A percentile compares a stretch with the other conserved stretches of the same genome.
Conservation (phyloP, 2,797 vertebrate species). For the Sandelia bainsii region DNA sequence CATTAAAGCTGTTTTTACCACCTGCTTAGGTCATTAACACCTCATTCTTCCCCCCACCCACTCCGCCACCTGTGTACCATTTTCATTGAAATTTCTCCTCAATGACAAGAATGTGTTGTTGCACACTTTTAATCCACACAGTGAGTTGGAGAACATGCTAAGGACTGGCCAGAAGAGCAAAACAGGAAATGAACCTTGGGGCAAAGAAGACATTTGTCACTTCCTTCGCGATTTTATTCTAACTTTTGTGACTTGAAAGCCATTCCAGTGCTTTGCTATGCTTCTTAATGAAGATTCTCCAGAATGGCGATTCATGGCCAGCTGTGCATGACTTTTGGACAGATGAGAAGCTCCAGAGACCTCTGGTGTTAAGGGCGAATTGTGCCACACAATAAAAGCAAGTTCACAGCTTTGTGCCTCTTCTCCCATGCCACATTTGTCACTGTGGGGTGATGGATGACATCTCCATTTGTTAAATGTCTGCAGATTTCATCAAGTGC, state of each 20-base stretch:
- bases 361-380: constrained; percentile 40
- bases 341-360: constrained; percentile 34
- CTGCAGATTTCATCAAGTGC: constrained; percentile 58
- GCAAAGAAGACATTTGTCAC: background rate
- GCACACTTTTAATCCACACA: constrained; percentile 1
- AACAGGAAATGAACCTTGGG: constrained; percentile 2
- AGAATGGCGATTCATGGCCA: constrained; percentile 20
- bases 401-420: constrained; percentile 19
- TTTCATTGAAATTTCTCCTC: constrained; percentile 42
- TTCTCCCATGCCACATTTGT: constrained; percentile 10
- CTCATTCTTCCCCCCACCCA: constrained; percentile 31
- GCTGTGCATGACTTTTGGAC: constrained; percentile 46
- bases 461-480: constrained; percentile 36
- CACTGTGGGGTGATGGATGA: background rate
- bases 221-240: constrained; percentile 15
- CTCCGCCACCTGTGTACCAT: constrained; percentile 50
- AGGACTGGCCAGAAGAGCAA: background rate
- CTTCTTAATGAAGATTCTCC: constrained; percentile 19
- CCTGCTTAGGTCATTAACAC: constrained; percentile 66
- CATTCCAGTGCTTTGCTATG: background rate
- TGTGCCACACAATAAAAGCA: constrained; percentile 34
- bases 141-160: background rate
- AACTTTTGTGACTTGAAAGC: background rate
- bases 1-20: constrained; percentile 63
- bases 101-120: constrained; percentile 6